Percentiles rank a stretch among this genome's conserved stretches.
These are phyloP conservation scores for Amaurobius ferox DNA, from an alignment of 2,888 invertebrate genomes.

Conservation along the genomic window DNA sequence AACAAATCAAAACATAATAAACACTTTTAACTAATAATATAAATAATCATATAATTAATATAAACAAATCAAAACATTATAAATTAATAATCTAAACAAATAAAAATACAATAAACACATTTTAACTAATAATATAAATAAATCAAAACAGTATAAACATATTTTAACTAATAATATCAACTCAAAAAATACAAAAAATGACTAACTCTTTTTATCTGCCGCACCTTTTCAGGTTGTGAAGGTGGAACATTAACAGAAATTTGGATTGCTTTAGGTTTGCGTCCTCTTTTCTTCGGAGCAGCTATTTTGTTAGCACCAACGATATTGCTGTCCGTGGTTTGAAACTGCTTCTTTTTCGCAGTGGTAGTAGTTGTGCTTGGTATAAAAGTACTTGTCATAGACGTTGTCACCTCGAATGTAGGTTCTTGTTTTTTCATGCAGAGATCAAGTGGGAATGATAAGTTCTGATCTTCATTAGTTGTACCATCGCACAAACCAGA, in stretches of 20 bases:
- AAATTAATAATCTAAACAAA: no score
- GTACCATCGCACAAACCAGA: conserved; percentile 30
- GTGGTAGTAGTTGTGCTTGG: conserved; percentile 28
- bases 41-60: no score
- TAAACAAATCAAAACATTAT: no score
- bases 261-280: conserved; percentile 58
- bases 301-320: conserved; percentile 54
- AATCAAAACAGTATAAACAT: no score
- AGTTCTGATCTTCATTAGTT: conserved; percentile 62
- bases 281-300: conserved; percentile 46
- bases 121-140: no score
- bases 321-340: conserved; percentile 19
- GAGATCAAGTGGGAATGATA: conserved; percentile 69
- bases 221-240: conserved; percentile 64
- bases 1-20: no score
- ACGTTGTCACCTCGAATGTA: conserved; percentile 59
- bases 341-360: conserved; percentile 45
- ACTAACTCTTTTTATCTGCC: conserved; percentile 66
- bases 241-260: conserved; percentile 18
- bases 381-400: conserved; percentile 46
- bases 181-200: conserved; percentile 23
- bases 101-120: no score
- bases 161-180: no score
- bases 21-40: no score
- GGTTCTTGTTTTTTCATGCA: conserved; percentile 72